A percentile compares a stretch with the other conserved stretches of the same genome.
phyloP scores from a whole-genome alignment of 2,113 vertebrate species.

The Brachypteracias leptosomus region DNA sequence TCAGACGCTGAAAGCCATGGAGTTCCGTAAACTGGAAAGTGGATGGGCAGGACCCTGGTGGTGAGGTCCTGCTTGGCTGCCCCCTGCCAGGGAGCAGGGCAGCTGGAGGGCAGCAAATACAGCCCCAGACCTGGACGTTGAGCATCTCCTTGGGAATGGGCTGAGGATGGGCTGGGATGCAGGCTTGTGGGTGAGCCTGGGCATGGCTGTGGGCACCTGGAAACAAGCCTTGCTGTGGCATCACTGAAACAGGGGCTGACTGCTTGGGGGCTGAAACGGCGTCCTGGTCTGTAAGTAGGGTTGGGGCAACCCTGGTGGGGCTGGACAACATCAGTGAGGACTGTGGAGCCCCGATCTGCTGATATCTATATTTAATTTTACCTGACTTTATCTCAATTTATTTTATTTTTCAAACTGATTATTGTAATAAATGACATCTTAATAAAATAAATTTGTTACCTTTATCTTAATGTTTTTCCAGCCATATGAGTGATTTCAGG shows the following conservation, averaged over 20 bases:
- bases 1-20: accelerated
- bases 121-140: background rate
- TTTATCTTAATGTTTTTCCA: background rate
- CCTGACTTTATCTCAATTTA: background rate
- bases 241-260: background rate
- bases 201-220: background rate
- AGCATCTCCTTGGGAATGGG: background rate
- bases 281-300: background rate
- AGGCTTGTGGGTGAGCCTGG: background rate
- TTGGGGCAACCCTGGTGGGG: accelerated
- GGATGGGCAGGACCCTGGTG: background rate
- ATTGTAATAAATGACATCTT: background rate
- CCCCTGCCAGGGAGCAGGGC: background rate
- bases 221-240: background rate
- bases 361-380: background rate
- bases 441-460: background rate
- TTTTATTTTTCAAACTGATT: background rate
- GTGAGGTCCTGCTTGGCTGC: background rate
- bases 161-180: background rate
- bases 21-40: background rate
- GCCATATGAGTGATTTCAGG: background rate
- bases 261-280: too few species aligned
- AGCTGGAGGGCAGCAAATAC: background rate
- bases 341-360: background rate
- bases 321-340: background rate